Evolutionary conservation across 2,797 vertebrate species (phyloP).

Genomic region (Chelonia mydas): DNA sequence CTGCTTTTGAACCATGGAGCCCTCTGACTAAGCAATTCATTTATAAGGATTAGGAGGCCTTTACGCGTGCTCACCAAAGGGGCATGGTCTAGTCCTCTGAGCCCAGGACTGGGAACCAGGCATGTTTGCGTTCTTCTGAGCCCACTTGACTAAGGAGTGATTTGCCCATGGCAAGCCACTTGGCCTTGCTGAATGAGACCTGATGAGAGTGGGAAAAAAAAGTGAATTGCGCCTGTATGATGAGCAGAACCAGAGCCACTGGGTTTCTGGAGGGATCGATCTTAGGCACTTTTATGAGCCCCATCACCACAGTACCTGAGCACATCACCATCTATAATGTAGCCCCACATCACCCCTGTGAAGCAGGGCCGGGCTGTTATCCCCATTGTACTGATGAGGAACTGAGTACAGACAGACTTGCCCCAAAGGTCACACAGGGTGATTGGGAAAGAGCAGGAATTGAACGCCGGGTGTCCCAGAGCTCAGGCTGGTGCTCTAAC

Average conservation of each 20-base stretch:
- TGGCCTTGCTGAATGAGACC: background rate
- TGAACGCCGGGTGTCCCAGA: too few relatives aligned
- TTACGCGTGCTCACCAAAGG: background rate
- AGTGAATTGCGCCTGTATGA: background rate
- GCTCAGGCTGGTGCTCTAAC: too few relatives aligned
- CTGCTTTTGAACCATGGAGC: accelerated
- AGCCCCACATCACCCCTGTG: background rate
- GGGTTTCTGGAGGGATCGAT: background rate
- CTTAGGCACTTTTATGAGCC: background rate
- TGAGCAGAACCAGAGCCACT: background rate
- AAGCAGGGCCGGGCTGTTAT: background rate
- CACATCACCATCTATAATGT: background rate
- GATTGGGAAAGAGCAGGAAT: too few relatives aligned
- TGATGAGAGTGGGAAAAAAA: background rate
- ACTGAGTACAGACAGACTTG: too few relatives aligned
- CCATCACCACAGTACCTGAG: background rate
- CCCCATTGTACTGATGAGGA: too few relatives aligned
- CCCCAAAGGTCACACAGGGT: too few relatives aligned
- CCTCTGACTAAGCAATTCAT: background rate
- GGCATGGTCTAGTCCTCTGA: background rate
- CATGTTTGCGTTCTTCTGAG: background rate
- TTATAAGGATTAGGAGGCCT: background rate
- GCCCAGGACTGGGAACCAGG: background rate
- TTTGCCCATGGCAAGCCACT: background rate
- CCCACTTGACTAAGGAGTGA: background rate